A percentile compares a stretch with the other conserved stretches of the same genome.
phyloP scores from a whole-genome alignment of 1,140 invertebrate species.

The Heliconius melpomene region DNA sequence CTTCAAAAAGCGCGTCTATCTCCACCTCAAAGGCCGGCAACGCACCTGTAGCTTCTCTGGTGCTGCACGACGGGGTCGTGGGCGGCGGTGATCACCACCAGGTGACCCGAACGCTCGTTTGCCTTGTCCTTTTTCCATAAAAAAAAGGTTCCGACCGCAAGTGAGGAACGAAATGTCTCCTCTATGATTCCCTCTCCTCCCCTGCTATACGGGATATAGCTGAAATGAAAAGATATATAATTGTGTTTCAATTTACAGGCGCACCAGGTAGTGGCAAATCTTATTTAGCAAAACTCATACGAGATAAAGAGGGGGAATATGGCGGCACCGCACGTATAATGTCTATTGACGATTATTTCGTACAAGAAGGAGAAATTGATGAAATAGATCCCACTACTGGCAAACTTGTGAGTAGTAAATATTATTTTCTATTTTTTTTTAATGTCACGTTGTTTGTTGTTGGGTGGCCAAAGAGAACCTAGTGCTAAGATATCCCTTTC shows the following conservation, averaged over 20 bases:
- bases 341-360: conserved; percentile 97
- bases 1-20: too few species aligned
- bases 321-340: conserved; percentile 89
- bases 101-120: too few species aligned
- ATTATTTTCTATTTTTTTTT: conserved; percentile 25
- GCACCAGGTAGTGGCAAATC: conserved; percentile 95
- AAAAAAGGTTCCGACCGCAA: too few species aligned
- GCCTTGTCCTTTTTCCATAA: too few species aligned
- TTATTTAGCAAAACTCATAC: conserved; percentile 92
- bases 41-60: too few species aligned
- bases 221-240: conserved; percentile 9
- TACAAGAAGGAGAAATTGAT: conserved; percentile 93
- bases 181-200: too few species aligned
- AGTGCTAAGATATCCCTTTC: too few species aligned
- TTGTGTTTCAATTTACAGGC: conserved; percentile 75
- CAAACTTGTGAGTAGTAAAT: conserved; percentile 74
- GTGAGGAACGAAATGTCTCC: neutral
- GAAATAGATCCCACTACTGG: conserved; percentile 89
- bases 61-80: too few species aligned
- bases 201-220: too few species aligned
- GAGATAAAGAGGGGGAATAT: conserved; percentile 84
- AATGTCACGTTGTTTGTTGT: conserved; percentile 25
- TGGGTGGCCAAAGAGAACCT: too few species aligned
- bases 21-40: too few species aligned
- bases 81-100: too few species aligned